These are phyloP conservation scores for Tinea pellionella DNA, from an alignment of 2,888 invertebrate genomes.

Conservation along the genomic window DNA sequence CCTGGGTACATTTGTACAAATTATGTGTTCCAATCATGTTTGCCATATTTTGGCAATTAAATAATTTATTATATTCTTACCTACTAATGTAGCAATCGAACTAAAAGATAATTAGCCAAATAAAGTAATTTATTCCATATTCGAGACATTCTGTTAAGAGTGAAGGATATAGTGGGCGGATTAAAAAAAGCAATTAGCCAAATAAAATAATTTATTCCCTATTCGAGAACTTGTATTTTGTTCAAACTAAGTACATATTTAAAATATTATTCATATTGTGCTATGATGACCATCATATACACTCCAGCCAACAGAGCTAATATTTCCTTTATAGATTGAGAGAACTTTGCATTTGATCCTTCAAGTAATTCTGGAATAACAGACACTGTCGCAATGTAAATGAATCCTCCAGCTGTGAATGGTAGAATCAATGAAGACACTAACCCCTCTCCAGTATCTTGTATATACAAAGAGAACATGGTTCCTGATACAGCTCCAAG, in stretches of 20 bases:
- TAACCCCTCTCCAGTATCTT: conserved; percentile 76
- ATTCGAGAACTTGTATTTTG: not conserved
- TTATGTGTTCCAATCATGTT: no score
- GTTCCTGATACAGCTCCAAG: conserved; percentile 95
- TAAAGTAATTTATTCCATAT: no score
- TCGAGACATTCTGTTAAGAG: no score
- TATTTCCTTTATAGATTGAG: conserved; percentile 93
- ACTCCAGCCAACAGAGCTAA: conserved; percentile 89
- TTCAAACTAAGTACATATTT: not conserved
- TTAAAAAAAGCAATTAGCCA: no score
- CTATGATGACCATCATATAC: conserved; percentile 95
- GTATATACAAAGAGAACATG: conserved; percentile 84
- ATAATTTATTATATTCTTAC: no score
- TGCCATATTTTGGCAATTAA: no score
- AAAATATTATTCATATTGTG: conserved; percentile 66
- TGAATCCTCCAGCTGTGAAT: conserved; percentile 99
- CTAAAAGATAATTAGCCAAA: no score
- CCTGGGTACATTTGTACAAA: no score
- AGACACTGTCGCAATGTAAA: conserved; percentile 99
- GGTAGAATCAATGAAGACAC: conserved; percentile 92
- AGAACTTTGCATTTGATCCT: conserved; percentile 83
- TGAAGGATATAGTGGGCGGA: no score
- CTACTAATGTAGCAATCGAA: no score
- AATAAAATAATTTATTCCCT: no score
- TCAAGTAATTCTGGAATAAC: conserved; percentile 97